phyloP scores from a whole-genome alignment of 2,113 vertebrate genomes.

The Numida meleagris region DNA sequence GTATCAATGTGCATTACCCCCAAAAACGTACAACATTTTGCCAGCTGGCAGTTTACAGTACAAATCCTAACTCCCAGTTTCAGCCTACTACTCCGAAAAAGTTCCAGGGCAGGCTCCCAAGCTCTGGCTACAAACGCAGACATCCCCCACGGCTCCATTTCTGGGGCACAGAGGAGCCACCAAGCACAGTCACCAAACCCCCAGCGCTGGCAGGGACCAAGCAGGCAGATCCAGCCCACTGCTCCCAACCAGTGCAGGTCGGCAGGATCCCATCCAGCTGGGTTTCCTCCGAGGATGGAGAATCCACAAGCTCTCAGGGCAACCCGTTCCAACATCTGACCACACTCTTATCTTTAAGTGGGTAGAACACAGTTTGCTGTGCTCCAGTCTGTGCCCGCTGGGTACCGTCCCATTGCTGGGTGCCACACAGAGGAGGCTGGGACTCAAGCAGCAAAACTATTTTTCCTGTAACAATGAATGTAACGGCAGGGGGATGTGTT shows the following conservation, averaged over 20 bases:
- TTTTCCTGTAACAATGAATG: neutral
- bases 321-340: neutral
- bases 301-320: neutral
- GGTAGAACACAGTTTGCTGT: neutral
- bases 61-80: neutral
- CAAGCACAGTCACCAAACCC: no score
- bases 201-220: neutral
- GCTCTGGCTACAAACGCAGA: neutral
- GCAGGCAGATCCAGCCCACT: no score
- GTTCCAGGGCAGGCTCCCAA: neutral
- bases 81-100: no score
- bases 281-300: neutral
- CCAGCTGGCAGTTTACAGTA: neutral
- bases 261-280: accelerated
- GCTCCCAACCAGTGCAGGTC: neutral
- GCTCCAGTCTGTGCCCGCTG: neutral
- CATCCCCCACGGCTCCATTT: neutral
- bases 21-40: neutral
- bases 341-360: accelerated
- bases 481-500: accelerated
- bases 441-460: neutral
- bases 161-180: neutral
- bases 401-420: neutral
- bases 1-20: neutral
- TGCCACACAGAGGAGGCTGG: neutral